phyloP scores from a whole-genome alignment of 2,797 vertebrate species.

The Linurgus olivaceus region DNA sequence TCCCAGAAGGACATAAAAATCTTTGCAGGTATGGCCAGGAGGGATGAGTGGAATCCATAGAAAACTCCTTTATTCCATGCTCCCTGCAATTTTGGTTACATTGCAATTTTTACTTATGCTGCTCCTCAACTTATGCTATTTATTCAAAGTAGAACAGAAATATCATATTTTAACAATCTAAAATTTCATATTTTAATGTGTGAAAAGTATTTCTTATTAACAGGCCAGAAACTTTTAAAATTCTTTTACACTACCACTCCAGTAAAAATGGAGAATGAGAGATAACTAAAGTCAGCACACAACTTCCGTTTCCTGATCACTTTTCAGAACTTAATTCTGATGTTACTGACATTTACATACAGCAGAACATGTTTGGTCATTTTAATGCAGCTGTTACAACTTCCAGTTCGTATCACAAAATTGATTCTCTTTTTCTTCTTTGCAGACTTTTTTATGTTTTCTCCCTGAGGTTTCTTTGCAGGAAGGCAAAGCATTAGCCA shows the following conservation, averaged over 20 bases:
- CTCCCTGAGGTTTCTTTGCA: background rate
- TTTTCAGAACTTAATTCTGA: background rate
- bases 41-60: background rate
- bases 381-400: background rate
- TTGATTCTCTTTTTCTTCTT: background rate
- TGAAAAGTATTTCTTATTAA: background rate
- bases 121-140: background rate
- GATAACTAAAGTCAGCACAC: background rate
- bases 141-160: background rate
- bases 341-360: background rate
- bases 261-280: background rate
- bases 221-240: background rate
- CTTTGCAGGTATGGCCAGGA: background rate
- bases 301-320: background rate
- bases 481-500: background rate
- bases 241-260: background rate
- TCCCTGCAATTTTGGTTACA: background rate
- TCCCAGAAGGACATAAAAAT: background rate
- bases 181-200: no score
- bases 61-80: background rate
- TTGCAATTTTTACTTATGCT: background rate
- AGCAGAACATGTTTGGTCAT: background rate
- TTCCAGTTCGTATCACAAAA: rapidly evolving
- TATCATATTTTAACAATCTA: background rate
- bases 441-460: background rate